phyloP scores from a whole-genome alignment of 2,797 vertebrate species.

The Halcyon badia region DNA sequence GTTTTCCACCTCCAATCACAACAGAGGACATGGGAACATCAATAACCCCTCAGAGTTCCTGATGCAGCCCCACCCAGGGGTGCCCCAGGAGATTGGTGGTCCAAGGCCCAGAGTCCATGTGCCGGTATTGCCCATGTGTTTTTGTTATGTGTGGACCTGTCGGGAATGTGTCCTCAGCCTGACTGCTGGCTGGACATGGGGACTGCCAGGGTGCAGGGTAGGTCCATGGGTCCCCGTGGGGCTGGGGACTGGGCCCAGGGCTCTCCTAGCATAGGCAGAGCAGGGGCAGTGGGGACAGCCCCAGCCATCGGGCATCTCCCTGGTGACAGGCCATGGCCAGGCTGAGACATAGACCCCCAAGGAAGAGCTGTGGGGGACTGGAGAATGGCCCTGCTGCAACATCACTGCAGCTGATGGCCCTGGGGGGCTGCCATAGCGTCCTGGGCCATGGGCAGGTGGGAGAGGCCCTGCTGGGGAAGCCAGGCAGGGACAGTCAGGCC shows the following conservation, averaged over 20 bases:
- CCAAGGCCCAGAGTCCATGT: not conserved
- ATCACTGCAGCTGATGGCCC: not conserved
- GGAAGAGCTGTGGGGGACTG: not conserved
- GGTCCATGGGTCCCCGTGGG: too few relatives aligned
- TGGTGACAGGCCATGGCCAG: not conserved
- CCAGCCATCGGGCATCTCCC: too few relatives aligned
- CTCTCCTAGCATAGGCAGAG: not conserved
- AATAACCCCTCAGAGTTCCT: not conserved
- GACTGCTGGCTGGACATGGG: not conserved
- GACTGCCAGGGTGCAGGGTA: too few relatives aligned
- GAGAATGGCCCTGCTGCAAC: accelerated
- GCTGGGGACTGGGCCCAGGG: not conserved
- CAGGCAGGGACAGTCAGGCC: too few relatives aligned
- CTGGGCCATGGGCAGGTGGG: not conserved
- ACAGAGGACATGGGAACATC: not conserved
- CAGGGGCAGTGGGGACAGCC: not conserved
- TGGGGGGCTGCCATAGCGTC: too few relatives aligned
- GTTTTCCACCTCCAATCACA: not conserved
- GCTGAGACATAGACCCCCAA: not conserved
- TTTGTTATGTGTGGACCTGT: not conserved
- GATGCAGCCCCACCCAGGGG: not conserved
- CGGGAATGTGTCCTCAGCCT: not conserved
- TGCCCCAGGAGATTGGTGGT: not conserved
- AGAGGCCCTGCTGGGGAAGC: not conserved
- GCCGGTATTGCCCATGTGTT: not conserved